phyloP scores from a whole-genome alignment of 1,140 invertebrate species.

The Temnothorax curvispinosus region DNA sequence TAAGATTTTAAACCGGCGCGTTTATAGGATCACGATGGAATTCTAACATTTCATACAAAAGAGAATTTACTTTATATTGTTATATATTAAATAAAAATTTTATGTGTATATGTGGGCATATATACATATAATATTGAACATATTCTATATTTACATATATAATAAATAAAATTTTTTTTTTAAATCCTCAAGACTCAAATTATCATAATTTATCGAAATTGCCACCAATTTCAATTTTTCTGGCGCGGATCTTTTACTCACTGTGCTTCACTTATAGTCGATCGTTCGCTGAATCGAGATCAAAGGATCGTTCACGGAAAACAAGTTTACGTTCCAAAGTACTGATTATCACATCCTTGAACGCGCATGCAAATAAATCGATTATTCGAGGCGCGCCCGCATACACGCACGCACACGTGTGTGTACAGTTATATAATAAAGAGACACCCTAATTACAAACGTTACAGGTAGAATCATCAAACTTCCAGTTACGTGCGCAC shows the following conservation, averaged over 20 bases:
- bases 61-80: not conserved
- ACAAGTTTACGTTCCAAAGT: constrained; percentile 22
- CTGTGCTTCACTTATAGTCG: not conserved
- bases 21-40: not conserved
- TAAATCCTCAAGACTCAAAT: not conserved
- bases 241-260: not conserved
- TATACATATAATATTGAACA: not conserved
- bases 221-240: constrained; percentile 13
- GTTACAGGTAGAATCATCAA: constrained; percentile 64
- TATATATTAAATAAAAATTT: constrained; percentile 10
- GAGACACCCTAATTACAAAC: constrained; percentile 73
- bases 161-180: not conserved
- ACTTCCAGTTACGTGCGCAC: constrained; percentile 10
- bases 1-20: not conserved
- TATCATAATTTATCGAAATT: not conserved
- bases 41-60: not conserved
- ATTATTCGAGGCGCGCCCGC: constrained; percentile 51
- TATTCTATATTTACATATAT: not conserved
- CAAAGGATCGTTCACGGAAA: not conserved
- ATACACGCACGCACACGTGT: constrained; percentile 41
- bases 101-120: not conserved
- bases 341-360: constrained; percentile 12
- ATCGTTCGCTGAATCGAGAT: constrained; percentile 30
- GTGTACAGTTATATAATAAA: constrained; percentile 73
- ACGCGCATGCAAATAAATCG: constrained; percentile 57